Evolutionary conservation across 2,888 invertebrate species (phyloP), one percentile per base, ranked within the genome.

Genomic region (Andrena chrysosceles): DNA sequence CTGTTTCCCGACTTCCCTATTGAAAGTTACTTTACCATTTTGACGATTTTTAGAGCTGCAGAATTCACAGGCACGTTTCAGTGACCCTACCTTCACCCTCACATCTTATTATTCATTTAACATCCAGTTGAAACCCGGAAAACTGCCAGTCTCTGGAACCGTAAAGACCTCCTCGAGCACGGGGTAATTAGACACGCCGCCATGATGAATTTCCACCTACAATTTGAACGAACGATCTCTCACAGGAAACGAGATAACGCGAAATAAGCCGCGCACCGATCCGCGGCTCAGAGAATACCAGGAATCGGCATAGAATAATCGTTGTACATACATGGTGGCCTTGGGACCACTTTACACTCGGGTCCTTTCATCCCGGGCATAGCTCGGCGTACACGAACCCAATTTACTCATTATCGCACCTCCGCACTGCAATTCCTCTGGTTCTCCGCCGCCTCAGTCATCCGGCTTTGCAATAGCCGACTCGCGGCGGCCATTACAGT

Each of bases 371-470:
- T 87, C 81, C 74, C 63, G 63, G n/a, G 62, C 31, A 73, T 77
- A 81, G 76, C 82, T 72, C 77, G 68, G 42, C 59, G 66, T 83
- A 77, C 63, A 67, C 75, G 48, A 33, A 73, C 66, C 71, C 88
- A 90, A 91, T 89, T 90, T 91, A 85, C 89, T 90, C 86, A 90
- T 91, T 90, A 91, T 90, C 84, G 86, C 90, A 90, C 90, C 89
- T 89, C 81, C 85, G 74, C 82, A 85, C 83, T 71, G 81, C 81
- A 82, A 89, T 89, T 89, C 84, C 80, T 80, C 72, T 33, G 59
- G 49, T 64, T 78, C 75, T 74, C 79, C 67, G 71, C 69, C 49
- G 75, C 48, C 59, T 68, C 72, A 13, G 63, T 75, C 76, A 74
- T 71, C 75, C 79, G 77, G 69, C 68, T 72, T 35, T 26, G 75